Evolutionary conservation across 2,888 invertebrate species (phyloP).

Genomic region (Biston betularia): DNA sequence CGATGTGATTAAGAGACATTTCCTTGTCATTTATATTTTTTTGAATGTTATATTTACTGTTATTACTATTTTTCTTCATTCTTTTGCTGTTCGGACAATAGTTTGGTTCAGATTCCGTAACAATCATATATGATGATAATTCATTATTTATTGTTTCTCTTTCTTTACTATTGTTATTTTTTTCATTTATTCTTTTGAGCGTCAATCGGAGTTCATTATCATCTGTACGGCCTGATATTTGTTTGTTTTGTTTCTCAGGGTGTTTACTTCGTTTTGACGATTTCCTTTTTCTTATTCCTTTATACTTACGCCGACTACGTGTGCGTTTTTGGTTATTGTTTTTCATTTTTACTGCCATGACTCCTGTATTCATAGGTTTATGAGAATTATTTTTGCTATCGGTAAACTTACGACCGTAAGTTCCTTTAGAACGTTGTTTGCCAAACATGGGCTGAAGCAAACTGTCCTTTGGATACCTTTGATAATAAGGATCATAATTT

Average conservation of each 20-base stretch:
- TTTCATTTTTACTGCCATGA: neutral
- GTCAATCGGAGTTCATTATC: neutral
- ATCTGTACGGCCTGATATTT: neutral
- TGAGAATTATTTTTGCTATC: neutral
- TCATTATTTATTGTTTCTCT: neutral
- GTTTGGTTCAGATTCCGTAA: neutral
- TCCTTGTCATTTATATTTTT: neutral
- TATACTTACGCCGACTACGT: neutral
- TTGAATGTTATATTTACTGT: neutral
- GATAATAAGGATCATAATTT: neutral
- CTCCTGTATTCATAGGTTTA: neutral
- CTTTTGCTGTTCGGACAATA: neutral
- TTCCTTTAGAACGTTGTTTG: neutral
- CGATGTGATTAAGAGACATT: neutral
- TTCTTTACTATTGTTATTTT: neutral
- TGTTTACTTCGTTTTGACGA: neutral
- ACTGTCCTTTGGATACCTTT: neutral
- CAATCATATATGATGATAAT: neutral
- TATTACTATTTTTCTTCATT: neutral
- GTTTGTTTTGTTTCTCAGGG: neutral
- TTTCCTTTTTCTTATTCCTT: neutral
- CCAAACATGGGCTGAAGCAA: constrained; percentile 16
- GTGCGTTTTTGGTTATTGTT: neutral
- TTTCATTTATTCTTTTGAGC: neutral
- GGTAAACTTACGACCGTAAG: neutral